Percentiles rank a stretch among this genome's conserved stretches.
Evolutionary conservation across 2,888 invertebrate genomes (phyloP).

Genomic region (Protophormia terraenovae): DNA sequence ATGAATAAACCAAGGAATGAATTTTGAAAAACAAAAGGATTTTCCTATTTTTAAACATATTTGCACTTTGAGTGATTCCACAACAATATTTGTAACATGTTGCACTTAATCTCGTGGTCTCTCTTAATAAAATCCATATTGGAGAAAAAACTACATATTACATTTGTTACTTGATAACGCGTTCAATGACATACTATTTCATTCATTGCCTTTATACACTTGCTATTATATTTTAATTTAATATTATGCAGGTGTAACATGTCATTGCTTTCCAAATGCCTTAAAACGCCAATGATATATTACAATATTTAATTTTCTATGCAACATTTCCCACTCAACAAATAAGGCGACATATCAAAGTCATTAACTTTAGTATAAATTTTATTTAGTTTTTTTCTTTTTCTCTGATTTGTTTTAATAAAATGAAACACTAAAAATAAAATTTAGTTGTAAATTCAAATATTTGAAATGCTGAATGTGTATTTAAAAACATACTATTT

Average conservation of each 20-base stretch:
- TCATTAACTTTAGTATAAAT: conserved; percentile 51
- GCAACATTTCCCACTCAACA: conserved; percentile 43
- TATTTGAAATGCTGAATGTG: not conserved
- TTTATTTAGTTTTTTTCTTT: not conserved
- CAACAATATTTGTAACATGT: not conserved
- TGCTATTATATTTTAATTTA: not conserved
- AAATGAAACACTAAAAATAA: conserved; percentile 34
- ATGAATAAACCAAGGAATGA: too few species aligned
- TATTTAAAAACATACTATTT: not conserved
- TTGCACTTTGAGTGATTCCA: too few species aligned
- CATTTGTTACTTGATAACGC: conserved; percentile 22
- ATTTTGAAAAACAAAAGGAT: too few species aligned
- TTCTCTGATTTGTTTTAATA: not conserved
- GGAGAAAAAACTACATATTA: not conserved
- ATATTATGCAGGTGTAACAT: conserved; percentile 57
- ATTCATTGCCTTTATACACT: not conserved
- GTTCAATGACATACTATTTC: conserved; percentile 28
- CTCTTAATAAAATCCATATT: not conserved
- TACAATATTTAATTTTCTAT: conserved; percentile 20
- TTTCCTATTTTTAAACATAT: too few species aligned
- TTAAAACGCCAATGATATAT: not conserved
- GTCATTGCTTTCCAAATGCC: conserved; percentile 39
- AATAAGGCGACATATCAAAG: conserved; percentile 51
- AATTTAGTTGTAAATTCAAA: not conserved
- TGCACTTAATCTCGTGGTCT: too few species aligned